phyloP scores from a whole-genome alignment of 2,113 vertebrate genomes.

The Willisornis vidua region DNA sequence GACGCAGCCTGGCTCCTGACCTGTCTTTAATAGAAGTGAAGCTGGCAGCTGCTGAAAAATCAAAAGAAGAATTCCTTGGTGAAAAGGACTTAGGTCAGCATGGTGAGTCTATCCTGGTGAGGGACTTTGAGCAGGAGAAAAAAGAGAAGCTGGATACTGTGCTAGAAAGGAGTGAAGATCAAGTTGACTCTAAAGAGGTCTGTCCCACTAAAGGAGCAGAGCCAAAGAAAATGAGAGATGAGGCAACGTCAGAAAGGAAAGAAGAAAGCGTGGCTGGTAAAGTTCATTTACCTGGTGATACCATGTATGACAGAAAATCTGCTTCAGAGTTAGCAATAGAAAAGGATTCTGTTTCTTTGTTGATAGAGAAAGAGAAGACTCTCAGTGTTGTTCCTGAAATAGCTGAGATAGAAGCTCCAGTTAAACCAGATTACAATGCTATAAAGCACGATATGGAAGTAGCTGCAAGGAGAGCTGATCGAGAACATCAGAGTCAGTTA shows the following conservation, averaged over 20 bases:
- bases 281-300: neutral
- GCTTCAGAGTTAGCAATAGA: constrained; percentile 19
- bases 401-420: constrained; percentile 58
- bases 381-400: constrained; percentile 72
- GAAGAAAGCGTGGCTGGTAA: constrained; percentile 20
- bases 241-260: constrained; percentile 24
- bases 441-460: constrained; percentile 71
- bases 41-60: constrained; percentile 79
- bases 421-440: constrained; percentile 65
- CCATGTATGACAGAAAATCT: constrained; percentile 4
- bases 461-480: constrained; percentile 64
- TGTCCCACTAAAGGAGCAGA: constrained; percentile 33
- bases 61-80: constrained; percentile 66
- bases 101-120: constrained; percentile 44
- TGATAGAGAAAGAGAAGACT: constrained; percentile 59
- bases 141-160: constrained; percentile 78
- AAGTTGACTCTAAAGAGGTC: constrained; percentile 56
- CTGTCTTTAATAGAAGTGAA: constrained; percentile 82
- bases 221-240: constrained; percentile 9
- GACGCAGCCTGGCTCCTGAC: constrained; percentile 73
- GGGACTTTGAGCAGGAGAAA: constrained; percentile 75
- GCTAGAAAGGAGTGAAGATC: constrained; percentile 78
- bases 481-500: constrained; percentile 60
- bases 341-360: constrained; percentile 21
- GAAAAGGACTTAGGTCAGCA: constrained; percentile 59